These are phyloP conservation scores for Lycia hirtaria DNA, from an alignment of 2,888 invertebrate genomes.

Conservation along the genomic window DNA sequence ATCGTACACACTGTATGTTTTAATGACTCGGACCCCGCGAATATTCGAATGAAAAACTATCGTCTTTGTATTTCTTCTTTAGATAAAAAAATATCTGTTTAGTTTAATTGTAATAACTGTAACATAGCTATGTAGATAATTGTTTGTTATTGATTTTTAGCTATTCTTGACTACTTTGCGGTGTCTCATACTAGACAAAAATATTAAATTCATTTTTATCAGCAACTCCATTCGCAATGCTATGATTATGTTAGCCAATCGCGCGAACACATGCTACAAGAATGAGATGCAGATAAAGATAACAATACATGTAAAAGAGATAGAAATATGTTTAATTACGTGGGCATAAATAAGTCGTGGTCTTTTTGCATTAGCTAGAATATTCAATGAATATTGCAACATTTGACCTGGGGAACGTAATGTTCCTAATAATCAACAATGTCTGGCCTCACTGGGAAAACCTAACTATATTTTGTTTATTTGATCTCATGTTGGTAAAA, in stretches of 20 bases:
- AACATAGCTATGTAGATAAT: slow-evolving; percentile 5
- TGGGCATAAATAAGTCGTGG: slow-evolving; percentile 37
- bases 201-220: slow-evolving; percentile 20
- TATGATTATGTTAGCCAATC: slow-evolving; percentile 59
- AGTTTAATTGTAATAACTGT: slow-evolving; percentile 3
- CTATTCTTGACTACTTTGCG: too few species aligned
- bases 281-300: slow-evolving; percentile 56
- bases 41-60: slow-evolving; percentile 49
- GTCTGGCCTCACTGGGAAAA: too few species aligned
- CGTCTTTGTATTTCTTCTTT: slow-evolving; percentile 7
- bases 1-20: slow-evolving; percentile 72
- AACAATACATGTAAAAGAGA: slow-evolving; percentile 45
- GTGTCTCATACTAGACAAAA: slow-evolving; percentile 2
- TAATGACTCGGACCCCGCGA: slow-evolving; percentile 55
- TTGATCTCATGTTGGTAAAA: too few species aligned
- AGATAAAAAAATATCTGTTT: neutral
- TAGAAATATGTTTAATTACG: slow-evolving; percentile 31
- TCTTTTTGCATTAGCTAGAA: slow-evolving; percentile 31
- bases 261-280: slow-evolving; percentile 68
- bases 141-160: neutral
- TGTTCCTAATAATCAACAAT: too few species aligned
- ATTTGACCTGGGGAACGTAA: too few species aligned
- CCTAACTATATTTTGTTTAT: too few species aligned
- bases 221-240: slow-evolving; percentile 4
- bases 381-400: too few species aligned